Base-by-base conservation (phyloP, 2,113 vertebrate species). In the Phalacrocorax aristotelis region DNA sequence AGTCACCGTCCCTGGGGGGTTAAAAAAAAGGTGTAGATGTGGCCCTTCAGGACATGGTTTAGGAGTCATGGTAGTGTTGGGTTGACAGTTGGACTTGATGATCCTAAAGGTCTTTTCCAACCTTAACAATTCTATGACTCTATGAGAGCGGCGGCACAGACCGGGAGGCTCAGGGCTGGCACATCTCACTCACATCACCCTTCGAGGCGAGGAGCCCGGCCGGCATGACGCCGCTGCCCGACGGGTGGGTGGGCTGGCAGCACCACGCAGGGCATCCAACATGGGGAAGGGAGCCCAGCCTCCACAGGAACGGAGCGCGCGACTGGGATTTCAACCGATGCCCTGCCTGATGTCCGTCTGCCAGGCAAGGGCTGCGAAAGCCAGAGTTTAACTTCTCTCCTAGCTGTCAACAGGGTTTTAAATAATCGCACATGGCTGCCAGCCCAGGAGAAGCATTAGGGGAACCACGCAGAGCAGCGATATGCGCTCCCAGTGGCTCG, bases 401-500 rank as follows among this genome's bases (percentile, higher is more conserved):
- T 5, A 21, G 17, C 25, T 7, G 4, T 29, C 38, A 22, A 15
- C 4, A 6, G 38, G 10, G 11, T 46, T n/a, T 52, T 44, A 30
- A 74, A 36, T 30, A 27, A n/a, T 8, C 9, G 29, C 38, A 22
- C 25, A 0, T 9, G 7, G 49, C 49, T 44, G 61, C 48, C 69
- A 84, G 68, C 52, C 52, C 34, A 10, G 7, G 5, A 49, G 25
- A 15, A 34, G 26, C 34, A 8, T 7, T 3, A 22, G 29, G 29
- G 30, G 19, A 32, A 48, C 14, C 46, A 1, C 18, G 9, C 22
- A 27, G 23, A 38, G 46, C 79, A 15, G 42, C 51, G 9, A 7
- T 10, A 40, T 4, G 19, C 2, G 5, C 60, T 34, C 60, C 30
- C 13, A 1, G 1, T 0, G 4, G 8, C 38, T 69, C 1, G 6